Evolutionary conservation across 37 sponge, comb jelly and placozoan genomes (phyloP), one percentile per base, ranked within the genome.

Genomic region (Lycopodina hypogea): DNA sequence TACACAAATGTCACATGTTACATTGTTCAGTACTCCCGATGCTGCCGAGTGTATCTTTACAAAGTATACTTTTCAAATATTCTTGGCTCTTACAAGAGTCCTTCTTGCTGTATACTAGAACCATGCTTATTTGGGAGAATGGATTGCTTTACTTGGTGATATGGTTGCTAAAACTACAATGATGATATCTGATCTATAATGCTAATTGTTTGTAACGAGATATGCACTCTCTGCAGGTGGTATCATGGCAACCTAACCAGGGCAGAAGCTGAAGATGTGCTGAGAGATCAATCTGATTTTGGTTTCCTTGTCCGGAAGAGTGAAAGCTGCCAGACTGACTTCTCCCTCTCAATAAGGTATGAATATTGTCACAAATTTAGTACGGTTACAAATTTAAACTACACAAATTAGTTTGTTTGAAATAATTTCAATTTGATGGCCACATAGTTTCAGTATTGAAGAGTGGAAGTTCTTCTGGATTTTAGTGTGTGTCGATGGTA

Each of bases 231-330:
- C 42, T 70, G 33, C 56, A 93, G 93, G 56, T 93, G 93, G 93
- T 93, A 80, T 63, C 89, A 88, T 75, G 81, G 86, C 48, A 66
- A 30, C 28, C 56, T 93, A 0, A 78, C 45, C 4, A 53, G 93
- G n/a, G 55, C 78, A 29, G 72, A 83, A 53, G 93, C 93, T 15
- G 93, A 93, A 71, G 68, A 59, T 7, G 41, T 88, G 1, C 78
- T 93, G 42, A 33, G 9, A 1, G 48, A 68, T 37, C 70, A 83
- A 37, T 86, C 83, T 32, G 93, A 93, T 63, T 93, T 88, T 38
- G 86, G 93, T 55, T 93, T 93, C 42, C 69, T 93, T 28, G 93
- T 93, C 0, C 50, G 93, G 15, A 76, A 86, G 52, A 93, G 93
- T 63, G 93, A 93, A 61, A 93, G 86, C 56, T 86, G 81, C 48